These are phyloP conservation scores for Phyllostomus discolor DNA, from an alignment of 2,113 vertebrate species.

Conservation along the genomic window DNA sequence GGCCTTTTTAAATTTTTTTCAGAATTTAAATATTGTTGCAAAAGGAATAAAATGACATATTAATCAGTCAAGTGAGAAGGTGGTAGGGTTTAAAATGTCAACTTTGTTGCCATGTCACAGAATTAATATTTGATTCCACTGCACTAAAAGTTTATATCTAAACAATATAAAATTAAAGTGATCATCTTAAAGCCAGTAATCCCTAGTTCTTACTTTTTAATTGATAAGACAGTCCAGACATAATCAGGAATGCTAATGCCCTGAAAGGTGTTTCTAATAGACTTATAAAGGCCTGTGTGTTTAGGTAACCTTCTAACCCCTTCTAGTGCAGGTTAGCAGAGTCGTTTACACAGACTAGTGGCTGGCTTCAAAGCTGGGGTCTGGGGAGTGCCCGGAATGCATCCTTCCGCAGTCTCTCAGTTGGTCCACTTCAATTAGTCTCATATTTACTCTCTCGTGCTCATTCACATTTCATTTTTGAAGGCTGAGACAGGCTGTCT, in stretches of 20 bases:
- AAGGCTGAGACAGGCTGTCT: constrained; percentile 77
- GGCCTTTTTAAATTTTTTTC: neutral
- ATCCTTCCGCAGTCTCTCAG: constrained; percentile 50
- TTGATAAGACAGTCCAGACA: neutral
- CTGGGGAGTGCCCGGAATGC: constrained; percentile 48
- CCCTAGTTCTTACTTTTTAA: neutral
- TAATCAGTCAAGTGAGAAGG: neutral
- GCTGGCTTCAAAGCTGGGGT: constrained; percentile 77
- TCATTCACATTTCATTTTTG: constrained; percentile 75
- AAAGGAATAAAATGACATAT: neutral
- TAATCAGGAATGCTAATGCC: neutral
- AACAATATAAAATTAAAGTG: neutral
- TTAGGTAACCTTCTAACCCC: constrained; percentile 73
- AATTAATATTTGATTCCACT: neutral
- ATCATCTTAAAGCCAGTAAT: neutral
- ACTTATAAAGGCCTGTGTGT: neutral
- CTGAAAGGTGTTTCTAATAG: constrained; percentile 38
- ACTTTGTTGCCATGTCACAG: neutral
- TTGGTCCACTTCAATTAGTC: constrained; percentile 65
- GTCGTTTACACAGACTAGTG: constrained; percentile 73
- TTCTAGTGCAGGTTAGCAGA: constrained; percentile 42
- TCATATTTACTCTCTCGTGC: constrained; percentile 69
- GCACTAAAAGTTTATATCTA: neutral
- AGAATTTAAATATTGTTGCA: neutral
- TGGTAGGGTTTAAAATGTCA: neutral